Evolutionary conservation across 2,797 vertebrate genomes (phyloP), one percentile per base, ranked within the genome.

Genomic region (Peromyscus aztecus): DNA sequence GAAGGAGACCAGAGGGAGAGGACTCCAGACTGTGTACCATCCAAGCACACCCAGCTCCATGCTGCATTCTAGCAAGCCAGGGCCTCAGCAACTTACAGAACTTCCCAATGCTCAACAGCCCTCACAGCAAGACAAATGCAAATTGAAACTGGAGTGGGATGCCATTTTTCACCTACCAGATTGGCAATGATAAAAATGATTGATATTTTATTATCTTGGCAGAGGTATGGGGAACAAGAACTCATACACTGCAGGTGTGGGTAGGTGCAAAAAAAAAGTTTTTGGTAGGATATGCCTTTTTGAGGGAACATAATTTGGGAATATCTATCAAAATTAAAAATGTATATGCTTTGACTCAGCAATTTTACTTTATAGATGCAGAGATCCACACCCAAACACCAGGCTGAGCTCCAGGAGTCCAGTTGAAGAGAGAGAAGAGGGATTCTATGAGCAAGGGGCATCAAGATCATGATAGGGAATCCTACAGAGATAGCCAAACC

Each of bases 321-420:
- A 34, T 78, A 89, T 86, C 85, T 90, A 96, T 96, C 78, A 91
- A 97, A 87, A 97, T 97, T 96, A 97, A 96, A 97, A 91, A 97
- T 89, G 63, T 76, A 95, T 93, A 91, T 19, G 80, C 65, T 92
- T 71, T 94, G 94, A 96, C 52, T 97, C 86, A 94, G 96, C 97
- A 85, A 78, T 91, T 96, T 92, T 67, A 94, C 65, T 95, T 90
- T 52, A 52, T 14, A 52, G 52, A 52, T 52, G 52, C 12, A 52
- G 52, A 52, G 52, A 52, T 52, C 13, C 52, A 52, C 52, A 52
- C 52, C 52, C 52, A 52, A 52, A 52, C 52, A 52, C 52, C 52
- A 52, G 52, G 52, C 13, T 52, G 13, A 52, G 52, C 52, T 52
- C 52, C 52, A 52, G 13, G 52, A 52, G 13, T 52, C 52, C 52